These are phyloP conservation scores for Gymnoscelis rufifasciata DNA, from an alignment of 2,888 invertebrate species.

Conservation along the genomic window DNA sequence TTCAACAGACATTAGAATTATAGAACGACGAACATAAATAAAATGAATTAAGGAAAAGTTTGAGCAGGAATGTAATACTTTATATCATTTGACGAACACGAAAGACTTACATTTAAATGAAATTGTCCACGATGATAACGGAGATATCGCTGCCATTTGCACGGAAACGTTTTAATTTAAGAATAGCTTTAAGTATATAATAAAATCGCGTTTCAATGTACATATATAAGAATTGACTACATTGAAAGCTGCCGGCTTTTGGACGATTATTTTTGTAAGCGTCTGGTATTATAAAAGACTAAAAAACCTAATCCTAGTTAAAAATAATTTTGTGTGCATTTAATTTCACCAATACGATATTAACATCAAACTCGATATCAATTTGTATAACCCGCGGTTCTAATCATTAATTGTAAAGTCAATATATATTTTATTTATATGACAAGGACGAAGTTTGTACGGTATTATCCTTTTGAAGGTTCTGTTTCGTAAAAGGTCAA, in stretches of 20 bases:
- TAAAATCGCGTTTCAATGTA: slow-evolving; percentile 3
- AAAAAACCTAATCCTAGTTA: no score
- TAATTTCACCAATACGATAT: no score
- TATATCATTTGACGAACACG: slow-evolving; percentile 2
- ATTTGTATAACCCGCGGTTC: not conserved
- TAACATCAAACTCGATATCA: no score
- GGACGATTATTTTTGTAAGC: not conserved
- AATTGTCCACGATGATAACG: slow-evolving; percentile 1
- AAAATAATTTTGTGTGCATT: no score
- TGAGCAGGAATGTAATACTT: slow-evolving; percentile 1
- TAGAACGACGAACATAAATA: not conserved
- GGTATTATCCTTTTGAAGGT: not conserved
- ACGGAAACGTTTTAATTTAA: slow-evolving; percentile 1
- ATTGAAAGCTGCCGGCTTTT: slow-evolving; percentile 1
- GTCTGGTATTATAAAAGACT: not conserved
- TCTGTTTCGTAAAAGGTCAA: not conserved
- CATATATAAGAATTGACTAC: not conserved
- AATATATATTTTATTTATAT: not conserved
- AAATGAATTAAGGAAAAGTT: not conserved
- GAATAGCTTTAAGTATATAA: not conserved
- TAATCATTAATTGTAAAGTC: not conserved
- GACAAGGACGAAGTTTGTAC: not conserved
- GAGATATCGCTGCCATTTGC: slow-evolving; percentile 4
- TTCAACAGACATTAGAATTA: no score
- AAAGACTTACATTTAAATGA: slow-evolving; percentile 1